Evolutionary conservation across 2,797 vertebrate genomes (phyloP).

Genomic region (Dendrocincla tyrannina): DNA sequence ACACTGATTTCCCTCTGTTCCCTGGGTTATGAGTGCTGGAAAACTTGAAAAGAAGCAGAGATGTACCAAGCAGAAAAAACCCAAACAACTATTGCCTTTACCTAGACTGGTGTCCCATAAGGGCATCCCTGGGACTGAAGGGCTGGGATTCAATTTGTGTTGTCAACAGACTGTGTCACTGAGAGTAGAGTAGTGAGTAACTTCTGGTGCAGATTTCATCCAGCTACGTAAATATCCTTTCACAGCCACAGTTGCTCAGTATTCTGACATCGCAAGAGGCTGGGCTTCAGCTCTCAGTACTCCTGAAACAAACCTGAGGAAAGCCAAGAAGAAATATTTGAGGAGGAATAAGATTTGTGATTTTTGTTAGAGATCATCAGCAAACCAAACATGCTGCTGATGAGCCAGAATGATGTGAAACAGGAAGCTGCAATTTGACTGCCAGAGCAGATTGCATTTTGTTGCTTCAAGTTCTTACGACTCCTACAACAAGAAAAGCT

Average conservation of each 20-base stretch:
- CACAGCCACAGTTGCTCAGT: background rate
- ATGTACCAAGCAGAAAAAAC: background rate
- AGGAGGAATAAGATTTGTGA: background rate
- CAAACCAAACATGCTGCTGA: fast-evolving
- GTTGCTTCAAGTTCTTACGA: background rate
- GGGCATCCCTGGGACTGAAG: background rate
- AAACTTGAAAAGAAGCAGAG: background rate
- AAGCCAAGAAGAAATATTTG: background rate
- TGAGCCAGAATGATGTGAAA: background rate
- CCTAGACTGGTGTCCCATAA: background rate
- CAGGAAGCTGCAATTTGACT: background rate
- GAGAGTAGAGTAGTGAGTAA: background rate
- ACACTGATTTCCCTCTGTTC: background rate
- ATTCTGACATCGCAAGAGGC: background rate
- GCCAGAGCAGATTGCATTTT: background rate
- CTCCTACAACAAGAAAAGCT: background rate
- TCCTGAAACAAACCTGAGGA: background rate
- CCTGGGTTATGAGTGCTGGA: background rate
- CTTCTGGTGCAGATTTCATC: background rate
- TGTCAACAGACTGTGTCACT: background rate
- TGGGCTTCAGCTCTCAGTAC: background rate
- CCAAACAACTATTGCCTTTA: background rate
- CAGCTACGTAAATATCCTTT: background rate
- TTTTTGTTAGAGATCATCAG: background rate
- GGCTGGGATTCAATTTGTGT: background rate